Evolutionary conservation across 2,113 vertebrate species (phyloP).

Genomic region (Macrotis lagotis): DNA sequence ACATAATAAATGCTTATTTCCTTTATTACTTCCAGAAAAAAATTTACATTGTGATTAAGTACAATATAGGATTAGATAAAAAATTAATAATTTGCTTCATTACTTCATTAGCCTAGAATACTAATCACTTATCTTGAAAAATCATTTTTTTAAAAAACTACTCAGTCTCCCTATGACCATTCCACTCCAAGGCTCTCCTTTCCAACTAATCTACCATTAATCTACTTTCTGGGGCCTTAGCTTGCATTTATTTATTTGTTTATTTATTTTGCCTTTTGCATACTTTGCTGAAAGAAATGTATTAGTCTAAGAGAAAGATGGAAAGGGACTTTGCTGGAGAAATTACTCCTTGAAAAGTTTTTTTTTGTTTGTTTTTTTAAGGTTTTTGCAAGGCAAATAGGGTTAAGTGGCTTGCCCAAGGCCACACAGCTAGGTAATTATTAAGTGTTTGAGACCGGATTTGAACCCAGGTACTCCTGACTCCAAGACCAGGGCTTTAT

Average conservation of each 20-base stretch:
- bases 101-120: background rate
- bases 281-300: background rate
- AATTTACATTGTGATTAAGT: background rate
- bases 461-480: too few species aligned
- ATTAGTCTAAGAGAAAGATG: background rate
- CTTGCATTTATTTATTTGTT: background rate
- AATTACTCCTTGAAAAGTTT: background rate
- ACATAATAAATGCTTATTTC: background rate
- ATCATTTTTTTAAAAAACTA: background rate
- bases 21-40: background rate
- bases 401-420: too few species aligned
- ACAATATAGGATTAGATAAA: background rate
- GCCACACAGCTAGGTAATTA: too few species aligned
- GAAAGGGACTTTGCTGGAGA: background rate
- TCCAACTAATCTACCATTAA: background rate
- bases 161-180: background rate
- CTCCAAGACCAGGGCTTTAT: too few species aligned
- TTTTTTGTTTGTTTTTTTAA: too few species aligned
- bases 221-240: background rate
- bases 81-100: background rate
- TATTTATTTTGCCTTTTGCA: background rate
- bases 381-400: too few species aligned
- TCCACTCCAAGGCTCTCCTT: background rate
- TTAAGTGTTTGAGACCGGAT: too few species aligned
- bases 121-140: background rate